Evolutionary conservation across 2,797 vertebrate species (phyloP), one percentile per base, ranked within the genome.

Genomic region (Discoglossus pictus): DNA sequence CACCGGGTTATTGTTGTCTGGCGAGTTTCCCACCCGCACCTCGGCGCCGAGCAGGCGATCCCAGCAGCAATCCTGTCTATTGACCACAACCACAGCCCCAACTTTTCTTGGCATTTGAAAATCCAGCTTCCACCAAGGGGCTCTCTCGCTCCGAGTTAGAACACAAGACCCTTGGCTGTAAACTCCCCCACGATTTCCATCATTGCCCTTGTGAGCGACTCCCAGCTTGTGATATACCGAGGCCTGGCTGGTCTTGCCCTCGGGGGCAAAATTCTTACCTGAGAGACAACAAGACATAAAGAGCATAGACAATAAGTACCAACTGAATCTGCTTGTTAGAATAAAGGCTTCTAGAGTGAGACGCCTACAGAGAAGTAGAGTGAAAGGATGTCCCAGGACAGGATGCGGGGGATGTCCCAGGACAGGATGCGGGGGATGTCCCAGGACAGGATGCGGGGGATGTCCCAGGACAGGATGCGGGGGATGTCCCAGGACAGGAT

Each of bases 121-220:
- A 60, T 60, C 58, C 25, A 60, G 10, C 12, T 27, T 46, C 58
- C 58, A 60, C 58, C 58, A 60, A 2, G 58, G 58, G 34, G 40
- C 27, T 1, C 1, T 4, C 2, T 47, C 58, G 11, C 27, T 60
- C n/a, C 13, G 27, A 8, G 58, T 46, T 15, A 60, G 12, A 12
- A 46, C 35, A 10, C 42, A 46, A 5, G 58, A 47, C 25, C 20
- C n/a, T 27, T n/a, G 20, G 0, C n/a, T 34, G 17, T 35, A 47
- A 2, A 15, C 11, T 15, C 58, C 42, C 1, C 47, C 42, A 0
- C 58, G 25, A 43, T 60, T 60, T 9, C 58, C 58, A 35, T 47
- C 42, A 12, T 35, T 34, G 9, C 25, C 58, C 13, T 21, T 20
- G 1, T 16, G 16, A n/a, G 58, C 16, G 3, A 8, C 21, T 3